Base-by-base conservation (phyloP, 2,888 invertebrate species). In the Eueremaeus valkanovi region DNA sequence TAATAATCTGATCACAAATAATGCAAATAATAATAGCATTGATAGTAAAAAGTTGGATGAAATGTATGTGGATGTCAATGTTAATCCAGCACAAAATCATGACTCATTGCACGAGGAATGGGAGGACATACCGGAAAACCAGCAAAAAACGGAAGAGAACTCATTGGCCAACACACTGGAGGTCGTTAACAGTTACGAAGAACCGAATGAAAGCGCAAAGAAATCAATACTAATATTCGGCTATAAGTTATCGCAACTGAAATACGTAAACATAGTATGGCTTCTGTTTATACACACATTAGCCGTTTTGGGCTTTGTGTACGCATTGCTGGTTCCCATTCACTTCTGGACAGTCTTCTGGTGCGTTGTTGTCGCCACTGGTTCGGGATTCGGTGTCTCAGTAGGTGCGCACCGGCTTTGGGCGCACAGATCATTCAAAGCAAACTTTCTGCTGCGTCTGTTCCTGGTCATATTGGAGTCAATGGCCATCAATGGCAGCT, bases 401-500 rank as follows among this genome's bases (percentile, higher is more conserved):
- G 63, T 55, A 55, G 55, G 76, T 21, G 75, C 45, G 21, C 76
- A 76, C 45, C 45, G 75, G 9, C 21, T 76, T 21, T 76, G 76
- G 76, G 76, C 76, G 11, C 76, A 76, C 73, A 40, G 51, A 33
- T 49, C 61, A 36, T 76, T 68, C 49, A 73, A 75, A 68, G 76
- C 76, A 0, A 18, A 61, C 18, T 16, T 72, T 13, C 72, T 66
- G 0, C 51, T 76, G 29, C n/a, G 61, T 27, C 21, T 76, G 18
- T 29, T 75, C 31, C 40, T 75, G 16, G 40, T 55, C 2, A 21
- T 66, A n/a, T 36, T 58, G n/a, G 75, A 76, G 61, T 73, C 75
- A 11, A 21, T 73, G 13, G 49, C 75, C 18, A 11, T 72, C 16
- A 76, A 76, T 27, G 42, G 73, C 9, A 55, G 42, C 29, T 70